Base-by-base conservation (phyloP, 1,140 invertebrate genomes). In the Leptoteleia sp. region DNA sequence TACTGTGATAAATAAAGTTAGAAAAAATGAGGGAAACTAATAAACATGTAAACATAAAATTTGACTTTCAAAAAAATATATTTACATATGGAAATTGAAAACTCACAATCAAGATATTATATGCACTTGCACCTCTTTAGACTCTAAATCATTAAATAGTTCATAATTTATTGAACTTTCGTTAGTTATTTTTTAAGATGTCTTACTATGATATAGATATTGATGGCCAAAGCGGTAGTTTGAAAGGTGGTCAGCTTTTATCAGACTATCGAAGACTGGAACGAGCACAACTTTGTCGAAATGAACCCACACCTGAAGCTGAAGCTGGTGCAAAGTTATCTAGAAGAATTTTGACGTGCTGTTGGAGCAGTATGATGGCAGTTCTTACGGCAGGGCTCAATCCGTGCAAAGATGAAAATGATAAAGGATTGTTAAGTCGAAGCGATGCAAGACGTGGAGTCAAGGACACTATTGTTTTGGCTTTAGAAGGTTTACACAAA, bases 321-420 rank as follows among this genome's bases (percentile, higher is more conserved):
- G 92, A 94, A 80, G 94, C 94, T 1, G 94, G 94, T 70, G 91
- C 91, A 3, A 93, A 92, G 82, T 81, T 93, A 11, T 92, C 92
- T 0, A 88, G 92, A 22, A 87, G 92, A 73, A 93, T 98, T n/a
- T 85, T 98, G 17, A 96, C 95, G 2, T 95, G 94, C 78, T 97
- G 96, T 83, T 98, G 96, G 96, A 94, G 95, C 40, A 95, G 95
- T 0, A 94, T 98, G 90, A 92, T 98, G 37, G 93, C 94, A n/a
- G 94, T 98, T 8, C 89, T 98, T 1, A 95, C 96, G 11, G 93
- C 93, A 0, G 93, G 96, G 0, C 87, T 97, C 40, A 88, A 89
- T 83, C 88, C 88, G 0, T 83, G 82, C 0, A 89, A 89, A 55
- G 88, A 89, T 19, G 88, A 89, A 65, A 86, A 76, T 13, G 85